Evolutionary conservation across 2,113 vertebrate genomes (phyloP).

Genomic region (Tachysurus vachellii): DNA sequence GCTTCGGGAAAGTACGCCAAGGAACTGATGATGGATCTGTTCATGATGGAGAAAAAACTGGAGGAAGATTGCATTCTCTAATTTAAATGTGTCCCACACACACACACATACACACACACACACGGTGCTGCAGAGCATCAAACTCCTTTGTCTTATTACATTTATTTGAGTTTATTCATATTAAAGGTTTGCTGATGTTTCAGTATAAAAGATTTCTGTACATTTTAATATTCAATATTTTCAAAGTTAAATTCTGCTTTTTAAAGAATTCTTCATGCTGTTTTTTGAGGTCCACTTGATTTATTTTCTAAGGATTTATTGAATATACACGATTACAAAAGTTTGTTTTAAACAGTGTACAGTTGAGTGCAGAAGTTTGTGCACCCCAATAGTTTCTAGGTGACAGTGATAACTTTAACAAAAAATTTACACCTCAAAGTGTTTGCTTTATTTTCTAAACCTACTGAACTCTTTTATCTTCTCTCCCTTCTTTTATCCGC

Average conservation of each 20-base stretch:
- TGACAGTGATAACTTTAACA: not conserved
- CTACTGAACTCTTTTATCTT: not conserved
- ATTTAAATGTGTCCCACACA: not conserved
- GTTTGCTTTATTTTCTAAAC: not conserved
- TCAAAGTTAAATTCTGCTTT: not conserved
- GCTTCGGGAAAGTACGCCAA: conserved; percentile 14
- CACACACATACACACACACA: not conserved
- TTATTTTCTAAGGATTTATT: not conserved
- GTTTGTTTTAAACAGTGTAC: not conserved
- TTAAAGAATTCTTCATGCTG: not conserved
- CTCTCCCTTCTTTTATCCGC: not conserved
- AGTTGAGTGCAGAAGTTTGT: not conserved
- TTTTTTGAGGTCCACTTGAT: too few relatives aligned
- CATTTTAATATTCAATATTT: not conserved
- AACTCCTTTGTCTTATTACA: not conserved
- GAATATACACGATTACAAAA: not conserved
- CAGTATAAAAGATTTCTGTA: not conserved
- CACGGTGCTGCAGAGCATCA: not conserved
- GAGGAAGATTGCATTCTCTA: not conserved
- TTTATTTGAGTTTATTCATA: not conserved
- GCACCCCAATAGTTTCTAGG: not conserved
- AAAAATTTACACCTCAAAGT: not conserved
- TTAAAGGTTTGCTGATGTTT: not conserved
- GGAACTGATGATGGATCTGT: conserved; percentile 45
- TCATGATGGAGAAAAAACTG: not conserved